These are phyloP conservation scores for Octomys mimax DNA, from an alignment of 2,797 vertebrate species.

Conservation along the genomic window DNA sequence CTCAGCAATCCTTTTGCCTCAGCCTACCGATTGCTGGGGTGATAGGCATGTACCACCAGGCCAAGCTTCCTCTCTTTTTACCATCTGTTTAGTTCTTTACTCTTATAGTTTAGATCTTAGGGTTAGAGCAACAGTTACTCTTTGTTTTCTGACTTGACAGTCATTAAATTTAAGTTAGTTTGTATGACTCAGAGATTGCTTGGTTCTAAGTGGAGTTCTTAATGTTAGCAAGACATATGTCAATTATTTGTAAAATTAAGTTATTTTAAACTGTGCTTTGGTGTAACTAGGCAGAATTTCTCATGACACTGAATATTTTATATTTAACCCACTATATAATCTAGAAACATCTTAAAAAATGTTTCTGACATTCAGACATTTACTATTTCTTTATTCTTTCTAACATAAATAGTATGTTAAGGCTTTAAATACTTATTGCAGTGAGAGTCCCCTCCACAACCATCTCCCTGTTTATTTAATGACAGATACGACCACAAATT, in stretches of 20 bases:
- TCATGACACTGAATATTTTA: background rate
- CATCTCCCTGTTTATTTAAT: background rate
- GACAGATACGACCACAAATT: slow-evolving; percentile 33
- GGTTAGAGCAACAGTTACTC: background rate
- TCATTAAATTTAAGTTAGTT: slow-evolving; percentile 26
- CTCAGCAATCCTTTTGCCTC: background rate
- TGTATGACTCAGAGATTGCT: slow-evolving; percentile 22
- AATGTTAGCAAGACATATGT: background rate
- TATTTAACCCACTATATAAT: slow-evolving; percentile 25
- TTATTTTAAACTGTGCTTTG: slow-evolving; percentile 18
- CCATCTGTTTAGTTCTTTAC: background rate
- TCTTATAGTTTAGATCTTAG: background rate
- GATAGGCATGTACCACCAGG: background rate
- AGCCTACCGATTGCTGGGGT: background rate
- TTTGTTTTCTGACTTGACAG: background rate
- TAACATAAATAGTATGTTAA: slow-evolving; percentile 1
- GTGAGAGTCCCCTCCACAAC: background rate
- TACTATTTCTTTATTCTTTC: slow-evolving; percentile 7
- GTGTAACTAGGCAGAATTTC: background rate
- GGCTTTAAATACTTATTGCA: background rate
- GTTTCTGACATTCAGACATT: slow-evolving; percentile 28
- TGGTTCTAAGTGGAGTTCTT: slow-evolving; percentile 17
- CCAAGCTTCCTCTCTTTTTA: background rate
- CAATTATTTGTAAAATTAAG: background rate
- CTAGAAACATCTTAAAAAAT: slow-evolving; percentile 15